These are phyloP conservation scores for Amblyteles armatorius DNA, from an alignment of 2,888 invertebrate species.

Conservation along the genomic window DNA sequence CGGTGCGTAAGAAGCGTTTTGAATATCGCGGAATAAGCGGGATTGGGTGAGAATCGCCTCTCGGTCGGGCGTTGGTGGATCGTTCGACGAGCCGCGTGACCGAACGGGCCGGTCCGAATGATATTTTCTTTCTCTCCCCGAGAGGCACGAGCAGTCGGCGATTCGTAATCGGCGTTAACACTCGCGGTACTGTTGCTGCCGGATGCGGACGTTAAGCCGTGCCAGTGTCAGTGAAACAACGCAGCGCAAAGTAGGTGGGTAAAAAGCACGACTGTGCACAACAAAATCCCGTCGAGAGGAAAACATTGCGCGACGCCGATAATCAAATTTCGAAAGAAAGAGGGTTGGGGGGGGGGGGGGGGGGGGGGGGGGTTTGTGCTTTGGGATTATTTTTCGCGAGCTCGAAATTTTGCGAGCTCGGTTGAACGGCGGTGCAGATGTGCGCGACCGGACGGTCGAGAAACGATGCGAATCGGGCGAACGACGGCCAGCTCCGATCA, in stretches of 20 bases:
- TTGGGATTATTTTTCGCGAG: no score
- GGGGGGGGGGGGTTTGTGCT: no score
- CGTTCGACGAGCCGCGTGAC: background rate
- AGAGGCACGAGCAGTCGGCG: background rate
- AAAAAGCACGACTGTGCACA: background rate
- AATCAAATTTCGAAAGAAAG: background rate
- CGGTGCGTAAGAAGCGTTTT: slow-evolving; percentile 57
- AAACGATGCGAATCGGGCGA: no score
- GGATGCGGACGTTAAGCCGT: slow-evolving; percentile 32
- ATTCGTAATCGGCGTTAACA: slow-evolving; percentile 33
- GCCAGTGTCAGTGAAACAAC: background rate
- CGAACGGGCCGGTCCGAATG: background rate
- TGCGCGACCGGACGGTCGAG: no score
- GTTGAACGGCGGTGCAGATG: no score
- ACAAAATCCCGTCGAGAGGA: background rate
- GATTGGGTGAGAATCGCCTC: background rate
- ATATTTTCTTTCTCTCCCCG: background rate
- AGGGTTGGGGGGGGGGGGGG: no score
- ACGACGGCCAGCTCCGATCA: no score
- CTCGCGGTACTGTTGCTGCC: slow-evolving; percentile 30
- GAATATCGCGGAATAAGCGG: slow-evolving; percentile 54
- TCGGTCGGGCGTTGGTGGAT: slow-evolving; percentile 14
- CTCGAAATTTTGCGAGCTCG: no score
- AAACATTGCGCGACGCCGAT: slow-evolving; percentile 25
- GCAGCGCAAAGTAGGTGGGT: slow-evolving; percentile 14